Percentiles rank a stretch among this genome's conserved stretches.
phyloP scores from a whole-genome alignment of 92 coral and sea anemone genomes.

The Siderastrea radians region DNA sequence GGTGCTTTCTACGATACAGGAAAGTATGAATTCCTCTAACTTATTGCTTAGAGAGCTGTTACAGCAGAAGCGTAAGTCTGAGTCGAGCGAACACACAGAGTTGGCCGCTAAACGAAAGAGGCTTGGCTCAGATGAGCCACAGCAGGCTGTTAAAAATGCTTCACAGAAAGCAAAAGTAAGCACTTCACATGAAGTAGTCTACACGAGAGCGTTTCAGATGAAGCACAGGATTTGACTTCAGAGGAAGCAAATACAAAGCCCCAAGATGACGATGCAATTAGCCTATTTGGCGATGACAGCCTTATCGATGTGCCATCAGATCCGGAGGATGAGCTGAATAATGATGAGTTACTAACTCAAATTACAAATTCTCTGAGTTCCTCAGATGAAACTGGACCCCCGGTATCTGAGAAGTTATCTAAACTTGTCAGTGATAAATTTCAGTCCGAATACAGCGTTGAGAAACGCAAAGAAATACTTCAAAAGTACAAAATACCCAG shows the following conservation, averaged over 20 bases:
- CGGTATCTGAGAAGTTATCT: constrained; percentile 19
- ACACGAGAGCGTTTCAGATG: constrained; percentile 3
- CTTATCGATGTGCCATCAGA: background rate
- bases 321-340: constrained; percentile 26
- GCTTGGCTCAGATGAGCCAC: too few relatives aligned
- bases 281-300: constrained; percentile 21
- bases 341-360: constrained; percentile 28
- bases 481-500: constrained; percentile 31
- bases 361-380: constrained; percentile 21
- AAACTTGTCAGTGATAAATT: constrained; percentile 31
- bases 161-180: constrained; percentile 52
- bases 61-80: too few relatives aligned
- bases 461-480: constrained; percentile 43
- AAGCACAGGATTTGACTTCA: constrained; percentile 6
- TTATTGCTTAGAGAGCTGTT: too few relatives aligned
- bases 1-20: too few relatives aligned
- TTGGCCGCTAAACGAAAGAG: too few relatives aligned
- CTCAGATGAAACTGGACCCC: constrained; percentile 32
- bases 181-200: constrained; percentile 37
- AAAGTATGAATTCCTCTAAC: too few relatives aligned
- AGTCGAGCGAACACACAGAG: too few relatives aligned
- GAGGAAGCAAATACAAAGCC: constrained; percentile 13
- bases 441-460: constrained; percentile 30
- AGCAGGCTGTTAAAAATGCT: background rate
- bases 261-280: constrained; percentile 31